Base-by-base conservation (phyloP, 2,888 invertebrate genomes). In the Heliconius hortense region DNA sequence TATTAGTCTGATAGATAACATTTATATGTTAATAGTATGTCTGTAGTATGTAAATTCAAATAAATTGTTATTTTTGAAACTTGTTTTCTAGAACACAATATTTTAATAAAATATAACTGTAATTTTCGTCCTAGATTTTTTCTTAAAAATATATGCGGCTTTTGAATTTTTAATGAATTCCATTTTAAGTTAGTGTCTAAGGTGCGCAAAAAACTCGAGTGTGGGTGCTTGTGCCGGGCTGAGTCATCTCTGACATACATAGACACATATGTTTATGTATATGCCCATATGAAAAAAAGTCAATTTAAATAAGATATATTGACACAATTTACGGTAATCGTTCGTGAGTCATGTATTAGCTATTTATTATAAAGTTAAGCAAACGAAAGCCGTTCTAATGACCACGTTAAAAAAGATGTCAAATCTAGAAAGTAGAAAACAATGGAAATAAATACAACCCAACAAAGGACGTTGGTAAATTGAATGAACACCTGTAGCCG, bases 231-330 rank as follows among this genome's bases (percentile, higher is more conserved):
- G 80, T 84, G 81, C 82, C 80, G 81, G 80, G 81, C 80, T 91
- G 90, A 91, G 82, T 91, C 92, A 92, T 84, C 80, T 77, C 66
- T 83, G 85, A 84, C 86, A 86, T 83, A 82, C 84, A 87, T 84
- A 81, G 64, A n/a, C 13, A 35, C 35, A 21, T 43, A 43, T 24
- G 24, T 43, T n/a, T 39, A 39, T 4, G 64, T n/a, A 80, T 82
- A 82, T 86, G 84, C 81, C 89, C 87, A 89, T 86, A 86, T 85
- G 83, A 84, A 83, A 79, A 81, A 78, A 81, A 81, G 79, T 85
- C 86, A 84, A 87, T 86, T 80, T 84, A 81, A 85, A 86, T 82
- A 83, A 82, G 82, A 84, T 21, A 85, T 81, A 82, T 79, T 31
- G 31, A n/a, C 69, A 80, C 67, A 76, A 79, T 68, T 78, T 73